phyloP scores from a whole-genome alignment of 1,140 invertebrate species.

The Sminthurinus signatus region DNA sequence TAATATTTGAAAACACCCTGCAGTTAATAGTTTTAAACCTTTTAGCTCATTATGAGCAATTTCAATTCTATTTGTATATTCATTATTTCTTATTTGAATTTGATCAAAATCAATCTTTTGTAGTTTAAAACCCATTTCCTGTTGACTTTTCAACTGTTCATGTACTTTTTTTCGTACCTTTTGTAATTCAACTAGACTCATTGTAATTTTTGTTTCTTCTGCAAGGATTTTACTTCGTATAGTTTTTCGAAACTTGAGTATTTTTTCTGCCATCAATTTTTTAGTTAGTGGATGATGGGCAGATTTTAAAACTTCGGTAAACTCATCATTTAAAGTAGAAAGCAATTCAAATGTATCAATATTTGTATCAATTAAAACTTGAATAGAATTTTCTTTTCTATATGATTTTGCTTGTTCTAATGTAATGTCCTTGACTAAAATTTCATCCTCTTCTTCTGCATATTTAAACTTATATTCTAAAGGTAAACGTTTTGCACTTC shows the following conservation, averaged over 20 bases:
- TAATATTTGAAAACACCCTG: conserved; percentile 10
- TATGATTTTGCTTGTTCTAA: conserved; percentile 10
- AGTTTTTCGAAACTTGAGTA: conserved; percentile 13
- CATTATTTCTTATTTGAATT: conserved; percentile 10
- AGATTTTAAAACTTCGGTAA: background rate
- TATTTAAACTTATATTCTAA: conserved; percentile 23
- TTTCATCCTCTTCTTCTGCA: conserved; percentile 23
- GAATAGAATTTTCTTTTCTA: conserved; percentile 22
- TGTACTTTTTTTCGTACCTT: conserved; percentile 16
- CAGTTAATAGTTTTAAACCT: conserved; percentile 15
- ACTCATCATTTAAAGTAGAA: conserved; percentile 2
- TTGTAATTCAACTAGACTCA: conserved; percentile 10
- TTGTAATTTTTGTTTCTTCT: conserved; percentile 20
- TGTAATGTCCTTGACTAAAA: conserved; percentile 12
- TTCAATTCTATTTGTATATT: conserved; percentile 7
- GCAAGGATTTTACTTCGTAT: conserved; percentile 14
- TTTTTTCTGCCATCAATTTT: conserved; percentile 26
- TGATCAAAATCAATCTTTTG: conserved; percentile 26
- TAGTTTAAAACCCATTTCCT: conserved; percentile 15
- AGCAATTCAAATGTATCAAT: conserved; percentile 16
- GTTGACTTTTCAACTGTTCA: conserved; percentile 12
- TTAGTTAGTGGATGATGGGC: conserved; percentile 19
- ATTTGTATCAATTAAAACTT: conserved; percentile 28
- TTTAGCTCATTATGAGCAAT: conserved; percentile 16
- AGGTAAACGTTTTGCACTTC: conserved; percentile 16